Percentiles rank a stretch among this genome's conserved stretches.
Conservation (phyloP, 2,797 vertebrate species). For the Meda fulgida region DNA sequence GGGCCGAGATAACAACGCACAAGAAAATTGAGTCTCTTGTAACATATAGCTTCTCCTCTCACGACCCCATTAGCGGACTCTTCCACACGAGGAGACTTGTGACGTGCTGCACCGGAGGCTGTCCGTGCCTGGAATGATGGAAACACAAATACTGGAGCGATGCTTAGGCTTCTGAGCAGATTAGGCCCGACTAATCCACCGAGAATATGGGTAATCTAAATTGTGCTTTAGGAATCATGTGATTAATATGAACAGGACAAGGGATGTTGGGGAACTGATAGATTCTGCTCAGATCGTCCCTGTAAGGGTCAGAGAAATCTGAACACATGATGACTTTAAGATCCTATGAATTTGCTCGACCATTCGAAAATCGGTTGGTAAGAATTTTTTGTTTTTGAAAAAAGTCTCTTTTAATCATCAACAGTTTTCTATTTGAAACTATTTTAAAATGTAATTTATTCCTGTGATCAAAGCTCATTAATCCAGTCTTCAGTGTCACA, state of each 20-base stretch:
- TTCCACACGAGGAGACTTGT: slow-evolving; percentile 20
- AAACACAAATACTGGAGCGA: slow-evolving; percentile 69
- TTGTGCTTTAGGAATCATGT: slow-evolving; percentile 50
- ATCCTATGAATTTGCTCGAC: not conserved
- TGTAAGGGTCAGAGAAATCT: not conserved
- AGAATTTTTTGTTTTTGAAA: not conserved
- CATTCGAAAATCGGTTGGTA: not conserved
- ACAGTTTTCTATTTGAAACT: not conserved
- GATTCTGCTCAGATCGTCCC: slow-evolving; percentile 14
- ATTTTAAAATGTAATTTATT: not conserved
- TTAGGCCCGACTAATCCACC: slow-evolving; percentile 72
- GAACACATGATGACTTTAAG: not conserved
- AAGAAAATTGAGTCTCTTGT: slow-evolving; percentile 38
- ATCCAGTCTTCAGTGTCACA: not conserved
- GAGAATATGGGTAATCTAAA: slow-evolving; percentile 67
- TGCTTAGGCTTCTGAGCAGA: slow-evolving; percentile 70
- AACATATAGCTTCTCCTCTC: slow-evolving; percentile 47
- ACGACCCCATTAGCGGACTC: slow-evolving; percentile 62
- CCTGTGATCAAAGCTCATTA: not conserved
- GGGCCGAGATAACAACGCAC: slow-evolving; percentile 8
- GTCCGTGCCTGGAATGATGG: slow-evolving; percentile 63
- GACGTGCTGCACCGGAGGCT: slow-evolving; percentile 29
- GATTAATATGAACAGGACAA: slow-evolving; percentile 68
- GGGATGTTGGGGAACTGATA: not conserved
- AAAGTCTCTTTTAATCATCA: not conserved